Evolutionary conservation across 2,113 vertebrate genomes (phyloP).

Genomic region (Corythornis vintsioides): DNA sequence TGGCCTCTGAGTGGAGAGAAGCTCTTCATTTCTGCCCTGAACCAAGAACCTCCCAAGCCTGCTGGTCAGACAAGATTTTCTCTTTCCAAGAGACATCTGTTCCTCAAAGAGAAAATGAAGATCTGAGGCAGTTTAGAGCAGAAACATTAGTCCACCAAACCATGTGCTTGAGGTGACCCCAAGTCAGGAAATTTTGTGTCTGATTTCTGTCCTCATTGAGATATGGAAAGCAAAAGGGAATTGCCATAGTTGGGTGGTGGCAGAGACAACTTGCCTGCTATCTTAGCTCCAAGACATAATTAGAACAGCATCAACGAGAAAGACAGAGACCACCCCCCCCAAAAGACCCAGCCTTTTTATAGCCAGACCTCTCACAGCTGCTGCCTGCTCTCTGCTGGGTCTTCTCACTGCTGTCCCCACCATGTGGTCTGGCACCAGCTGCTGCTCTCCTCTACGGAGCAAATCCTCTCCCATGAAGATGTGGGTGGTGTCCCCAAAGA

Average conservation of each 20-base stretch:
- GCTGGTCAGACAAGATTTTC: background rate
- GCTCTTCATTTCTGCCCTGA: background rate
- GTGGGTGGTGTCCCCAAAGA: background rate
- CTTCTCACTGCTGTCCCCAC: background rate
- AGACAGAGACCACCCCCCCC: background rate
- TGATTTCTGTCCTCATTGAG: background rate
- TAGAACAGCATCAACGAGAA: background rate
- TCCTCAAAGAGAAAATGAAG: background rate
- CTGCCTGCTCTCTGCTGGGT: background rate
- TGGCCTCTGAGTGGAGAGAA: background rate
- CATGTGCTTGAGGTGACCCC: background rate
- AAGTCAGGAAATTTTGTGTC: background rate
- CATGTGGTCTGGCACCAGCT: background rate
- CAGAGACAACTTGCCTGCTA: background rate
- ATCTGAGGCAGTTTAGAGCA: background rate
- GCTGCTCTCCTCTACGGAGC: fast-evolving
- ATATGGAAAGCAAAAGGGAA: background rate
- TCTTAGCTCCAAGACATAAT: background rate
- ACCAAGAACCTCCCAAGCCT: background rate
- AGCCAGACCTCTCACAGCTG: conserved; percentile 37
- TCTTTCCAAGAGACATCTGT: background rate
- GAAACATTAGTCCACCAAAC: background rate
- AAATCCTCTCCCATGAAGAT: background rate
- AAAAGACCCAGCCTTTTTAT: conserved; percentile 32
- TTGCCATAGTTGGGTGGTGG: background rate